A percentile compares a stretch with the other conserved stretches of the same genome.
Evolutionary conservation across 2,113 vertebrate genomes (phyloP).

Genomic region (Lagopus muta): DNA sequence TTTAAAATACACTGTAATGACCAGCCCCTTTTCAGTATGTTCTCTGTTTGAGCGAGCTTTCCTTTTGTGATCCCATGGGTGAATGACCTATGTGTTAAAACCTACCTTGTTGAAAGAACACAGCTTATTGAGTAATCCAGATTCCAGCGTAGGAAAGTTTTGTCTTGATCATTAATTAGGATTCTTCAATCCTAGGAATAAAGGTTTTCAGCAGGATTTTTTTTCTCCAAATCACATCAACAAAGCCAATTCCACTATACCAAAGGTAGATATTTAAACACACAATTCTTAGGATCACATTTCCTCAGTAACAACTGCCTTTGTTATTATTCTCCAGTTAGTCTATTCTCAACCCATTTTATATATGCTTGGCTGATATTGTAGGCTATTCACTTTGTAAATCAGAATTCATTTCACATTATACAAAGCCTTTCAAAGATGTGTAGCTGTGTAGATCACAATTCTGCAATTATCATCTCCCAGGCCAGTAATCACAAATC

Average conservation of each 20-base stretch:
- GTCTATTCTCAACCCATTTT: neutral
- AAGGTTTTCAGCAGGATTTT: neutral
- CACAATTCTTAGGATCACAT: neutral
- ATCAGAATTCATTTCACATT: neutral
- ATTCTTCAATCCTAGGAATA: neutral
- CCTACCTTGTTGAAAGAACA: neutral
- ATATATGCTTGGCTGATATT: rapidly evolving
- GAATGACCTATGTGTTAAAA: neutral
- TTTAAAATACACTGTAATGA: neutral
- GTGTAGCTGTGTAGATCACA: neutral
- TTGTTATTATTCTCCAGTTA: neutral
- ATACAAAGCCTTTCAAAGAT: neutral
- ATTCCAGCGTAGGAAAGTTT: neutral
- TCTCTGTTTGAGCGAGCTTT: neutral
- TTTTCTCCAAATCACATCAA: neutral
- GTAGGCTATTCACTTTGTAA: neutral
- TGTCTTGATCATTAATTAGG: neutral
- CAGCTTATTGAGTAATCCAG: neutral
- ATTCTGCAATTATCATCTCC: neutral
- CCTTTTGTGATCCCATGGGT: neutral
- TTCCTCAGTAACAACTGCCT: neutral
- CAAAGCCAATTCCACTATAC: rapidly evolving
- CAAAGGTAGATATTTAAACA: neutral
- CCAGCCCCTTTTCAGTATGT: neutral
- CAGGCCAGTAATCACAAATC: neutral